phyloP scores from a whole-genome alignment of 2,888 invertebrate genomes.

The Willowsia nigromaculata region DNA sequence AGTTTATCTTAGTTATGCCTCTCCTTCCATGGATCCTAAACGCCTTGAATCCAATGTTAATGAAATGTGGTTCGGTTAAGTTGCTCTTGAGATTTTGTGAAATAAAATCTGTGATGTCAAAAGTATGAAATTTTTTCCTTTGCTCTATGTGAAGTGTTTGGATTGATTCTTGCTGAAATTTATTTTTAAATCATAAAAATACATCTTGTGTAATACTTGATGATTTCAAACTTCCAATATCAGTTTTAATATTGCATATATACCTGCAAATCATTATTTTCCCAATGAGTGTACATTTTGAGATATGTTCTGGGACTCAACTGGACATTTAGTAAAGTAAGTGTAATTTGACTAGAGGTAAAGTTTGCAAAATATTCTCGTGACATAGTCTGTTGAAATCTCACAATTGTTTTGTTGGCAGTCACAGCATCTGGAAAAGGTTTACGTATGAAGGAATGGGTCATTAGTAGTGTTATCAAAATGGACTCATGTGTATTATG shows the following conservation, averaged over 20 bases:
- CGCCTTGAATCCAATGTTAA: slow-evolving; percentile 48
- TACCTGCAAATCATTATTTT: slow-evolving; percentile 21
- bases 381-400: slow-evolving; percentile 53
- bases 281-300: slow-evolving; percentile 26
- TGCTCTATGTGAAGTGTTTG: neutral
- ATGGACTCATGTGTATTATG: neutral
- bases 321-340: slow-evolving; percentile 33
- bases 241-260: neutral
- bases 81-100: neutral
- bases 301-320: neutral
- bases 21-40: neutral
- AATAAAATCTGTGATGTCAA: slow-evolving; percentile 53
- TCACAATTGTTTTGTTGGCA: neutral
- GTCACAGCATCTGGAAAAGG: neutral
- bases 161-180: slow-evolving; percentile 43
- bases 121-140: slow-evolving; percentile 13
- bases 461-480: neutral
- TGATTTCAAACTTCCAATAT: neutral
- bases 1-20: neutral
- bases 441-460: neutral
- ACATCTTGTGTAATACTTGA: neutral
- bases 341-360: slow-evolving; percentile 42
- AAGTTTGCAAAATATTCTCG: slow-evolving; percentile 53
- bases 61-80: slow-evolving; percentile 2
- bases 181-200: neutral